Base-by-base conservation (phyloP, 2,888 invertebrate genomes). In the Nomada ferruginata region DNA sequence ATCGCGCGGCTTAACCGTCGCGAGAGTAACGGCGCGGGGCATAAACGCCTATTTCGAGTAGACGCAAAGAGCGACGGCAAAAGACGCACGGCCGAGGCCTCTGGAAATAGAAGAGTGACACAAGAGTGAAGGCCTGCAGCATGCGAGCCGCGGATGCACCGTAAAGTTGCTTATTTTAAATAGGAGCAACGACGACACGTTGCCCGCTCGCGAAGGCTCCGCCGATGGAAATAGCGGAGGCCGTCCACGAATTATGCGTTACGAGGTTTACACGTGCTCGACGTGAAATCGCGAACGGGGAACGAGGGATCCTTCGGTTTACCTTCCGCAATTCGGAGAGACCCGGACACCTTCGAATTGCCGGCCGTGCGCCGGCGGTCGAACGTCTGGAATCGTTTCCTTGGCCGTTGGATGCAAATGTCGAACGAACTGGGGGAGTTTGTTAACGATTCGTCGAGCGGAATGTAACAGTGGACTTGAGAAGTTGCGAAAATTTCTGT, bases 101-200 rank as follows among this genome's bases (percentile, higher is more conserved):
- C 82, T 83, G 83, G 83, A 83, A 83, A 83, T 83, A 83, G 83
- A 82, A 74, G 83, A 83, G 77, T 77, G 82, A 82, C 82, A 82
- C 80, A 80, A 82, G 82, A 82, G 82, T 75, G 82, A 82, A 82
- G 82, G 82, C 82, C 75, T 82, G 75, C 71, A 52, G 26, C 65
- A 20, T 23, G 69, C 29, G 73, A 44, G 68, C 53, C 70, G 23
- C 65, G 55, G 70, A 80, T 82, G 82, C 80, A 82, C 82, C 55
- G 82, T 82, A 71, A 80, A 71, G 80, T 71, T 82, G 80, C 80
- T 82, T 82, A 80, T 80, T 82, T 82, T 75, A 82, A 82, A 82
- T 82, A 82, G 66, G 74, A 66, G 61, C 77, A 76, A 47, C 69
- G 64, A 55, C 65, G 64, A 53, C 70, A 50, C 65, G 59, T 53